phyloP scores from a whole-genome alignment of 2,888 invertebrate species.

The Plusia festucae region DNA sequence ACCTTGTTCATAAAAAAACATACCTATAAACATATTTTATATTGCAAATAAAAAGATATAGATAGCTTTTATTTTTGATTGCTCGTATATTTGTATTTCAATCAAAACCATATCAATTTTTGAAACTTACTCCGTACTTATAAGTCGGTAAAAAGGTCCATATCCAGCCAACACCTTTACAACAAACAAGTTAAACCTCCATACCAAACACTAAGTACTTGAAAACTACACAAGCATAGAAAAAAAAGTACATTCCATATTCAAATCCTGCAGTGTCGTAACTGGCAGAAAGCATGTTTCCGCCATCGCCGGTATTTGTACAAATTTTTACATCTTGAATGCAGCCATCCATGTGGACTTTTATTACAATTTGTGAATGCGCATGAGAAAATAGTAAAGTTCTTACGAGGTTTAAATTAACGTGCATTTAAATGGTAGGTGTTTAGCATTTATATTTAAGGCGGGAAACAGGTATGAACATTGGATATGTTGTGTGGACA shows the following conservation, averaged over 20 bases:
- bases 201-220: background rate
- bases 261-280: slow-evolving; percentile 38
- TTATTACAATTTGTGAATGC: slow-evolving; percentile 62
- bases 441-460: slow-evolving; percentile 20
- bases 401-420: slow-evolving; percentile 46
- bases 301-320: slow-evolving; percentile 70
- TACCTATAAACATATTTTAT: no score
- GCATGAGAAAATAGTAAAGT: slow-evolving; percentile 40
- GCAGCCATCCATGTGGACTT: slow-evolving; percentile 69
- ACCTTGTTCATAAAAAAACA: background rate
- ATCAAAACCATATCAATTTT: no score
- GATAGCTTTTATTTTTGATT: no score
- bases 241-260: slow-evolving; percentile 2
- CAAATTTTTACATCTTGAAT: slow-evolving; percentile 80
- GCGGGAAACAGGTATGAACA: no score
- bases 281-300: slow-evolving; percentile 65
- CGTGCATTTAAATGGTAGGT: slow-evolving; percentile 11
- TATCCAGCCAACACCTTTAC: background rate
- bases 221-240: slow-evolving; percentile 1
- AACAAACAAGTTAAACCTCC: background rate
- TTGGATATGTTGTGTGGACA: no score
- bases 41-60: no score
- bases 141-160: background rate
- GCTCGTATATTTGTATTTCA: no score
- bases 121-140: no score